Percentiles rank a stretch among this genome's conserved stretches.
These are phyloP conservation scores for Galeruca laticollis DNA, from an alignment of 2,888 invertebrate species.

Conservation along the genomic window DNA sequence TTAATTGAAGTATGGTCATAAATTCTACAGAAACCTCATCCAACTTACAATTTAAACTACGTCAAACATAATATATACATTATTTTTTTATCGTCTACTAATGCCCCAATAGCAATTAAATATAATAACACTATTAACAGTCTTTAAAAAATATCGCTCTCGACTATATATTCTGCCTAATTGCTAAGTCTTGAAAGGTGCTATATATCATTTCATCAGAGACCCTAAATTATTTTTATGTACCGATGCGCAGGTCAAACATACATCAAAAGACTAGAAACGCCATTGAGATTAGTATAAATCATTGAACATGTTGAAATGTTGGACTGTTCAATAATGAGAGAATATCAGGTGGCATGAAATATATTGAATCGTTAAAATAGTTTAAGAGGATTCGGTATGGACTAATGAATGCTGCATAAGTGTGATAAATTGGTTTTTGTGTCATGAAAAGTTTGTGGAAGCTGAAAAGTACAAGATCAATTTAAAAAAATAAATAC, in stretches of 20 bases:
- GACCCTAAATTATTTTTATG: constrained; percentile 37
- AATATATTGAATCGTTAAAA: constrained; percentile 33
- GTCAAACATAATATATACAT: not conserved
- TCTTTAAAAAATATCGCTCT: constrained; percentile 32
- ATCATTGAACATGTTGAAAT: constrained; percentile 38
- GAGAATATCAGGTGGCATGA: constrained; percentile 38
- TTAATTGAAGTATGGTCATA: not conserved
- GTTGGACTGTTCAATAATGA: constrained; percentile 35
- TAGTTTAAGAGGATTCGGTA: constrained; percentile 1
- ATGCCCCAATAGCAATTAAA: constrained; percentile 35
- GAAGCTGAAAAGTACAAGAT: too few relatives aligned
- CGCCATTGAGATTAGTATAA: constrained; percentile 32
- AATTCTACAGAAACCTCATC: not conserved
- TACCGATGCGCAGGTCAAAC: constrained; percentile 5
- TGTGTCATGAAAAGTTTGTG: not conserved
- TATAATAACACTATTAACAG: constrained; percentile 40
- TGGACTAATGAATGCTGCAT: not conserved
- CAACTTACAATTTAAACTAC: not conserved
- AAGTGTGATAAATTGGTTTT: constrained; percentile 11
- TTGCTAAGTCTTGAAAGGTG: constrained; percentile 30
- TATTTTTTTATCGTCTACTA: constrained; percentile 11
- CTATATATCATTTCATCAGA: constrained; percentile 40
- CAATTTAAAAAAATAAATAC: too few relatives aligned
- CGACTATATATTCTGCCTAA: constrained; percentile 37
- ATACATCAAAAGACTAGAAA: constrained; percentile 26